Base-by-base conservation (phyloP, 2,888 invertebrate genomes). In the Molorchus minor region DNA sequence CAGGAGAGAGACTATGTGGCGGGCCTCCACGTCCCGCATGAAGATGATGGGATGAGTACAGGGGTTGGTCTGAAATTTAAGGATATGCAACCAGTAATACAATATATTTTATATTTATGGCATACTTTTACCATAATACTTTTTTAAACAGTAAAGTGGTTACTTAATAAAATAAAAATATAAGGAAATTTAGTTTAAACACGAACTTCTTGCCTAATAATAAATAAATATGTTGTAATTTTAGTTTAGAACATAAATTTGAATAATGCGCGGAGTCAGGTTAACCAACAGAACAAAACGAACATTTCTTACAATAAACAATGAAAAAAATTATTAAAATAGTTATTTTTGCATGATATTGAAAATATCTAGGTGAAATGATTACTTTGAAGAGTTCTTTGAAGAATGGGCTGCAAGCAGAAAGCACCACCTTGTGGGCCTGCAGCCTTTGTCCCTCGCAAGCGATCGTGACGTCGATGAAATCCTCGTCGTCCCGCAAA, bases 401-500 rank as follows among this genome's bases (percentile, higher is more conserved):
- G 84, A 93, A 92, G 84, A 91, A 92, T 72, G 92, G 92, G 83
- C 92, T 92, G 84, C 92, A 93, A 71, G 93, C 93, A 66, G 92
- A 92, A 70, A 93, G 86, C 75, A 91, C 90, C 81, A 93, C 89
- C 85, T 92, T 92, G 84, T 93, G 93, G 72, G 93, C 93, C 83
- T 90, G 90, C 77, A 93, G 84, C 79, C 89, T 86, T 82, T 89
- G 88, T 72, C 92, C 93, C 79, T 92, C 92, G 83, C 92, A 92
- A 76, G 92, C 92, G 80, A 93, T 86, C 74, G 92, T 93, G 79
- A 93, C 92, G 85, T 93, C 93, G 78, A 92, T 92, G 84, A 93
- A 92, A 83, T 91, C 91, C 85, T 92, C 92, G 83, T 90, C 90
- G 84, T 90, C 89, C 80, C 92, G 86, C 77, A 93, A 85, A 77